Evolutionary conservation across 2,113 vertebrate genomes (phyloP).

Genomic region (Meles meles): DNA sequence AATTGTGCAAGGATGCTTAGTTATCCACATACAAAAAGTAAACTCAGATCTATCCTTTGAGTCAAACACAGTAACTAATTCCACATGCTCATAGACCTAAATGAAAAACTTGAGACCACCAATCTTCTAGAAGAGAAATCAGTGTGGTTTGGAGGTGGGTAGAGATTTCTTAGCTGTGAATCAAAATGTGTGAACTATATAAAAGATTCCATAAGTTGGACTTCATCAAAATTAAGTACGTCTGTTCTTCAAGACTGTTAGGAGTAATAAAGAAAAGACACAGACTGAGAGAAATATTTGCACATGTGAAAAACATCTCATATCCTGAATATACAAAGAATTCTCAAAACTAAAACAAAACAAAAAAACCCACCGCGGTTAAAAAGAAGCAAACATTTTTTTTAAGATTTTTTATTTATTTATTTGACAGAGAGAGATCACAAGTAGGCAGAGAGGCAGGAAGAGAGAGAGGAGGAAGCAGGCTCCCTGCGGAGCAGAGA

Average conservation of each 20-base stretch:
- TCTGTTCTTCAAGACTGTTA: background rate
- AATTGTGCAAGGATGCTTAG: background rate
- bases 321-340: background rate
- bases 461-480: no score
- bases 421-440: no score
- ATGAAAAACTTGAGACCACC: background rate
- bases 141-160: background rate
- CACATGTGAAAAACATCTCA: background rate
- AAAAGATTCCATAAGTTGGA: background rate
- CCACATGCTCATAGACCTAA: background rate
- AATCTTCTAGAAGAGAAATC: background rate
- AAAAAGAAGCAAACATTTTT: background rate
- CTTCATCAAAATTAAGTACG: background rate
- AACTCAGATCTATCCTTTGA: background rate
- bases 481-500: no score
- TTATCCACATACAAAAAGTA: background rate
- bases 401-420: no score
- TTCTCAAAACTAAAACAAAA: background rate
- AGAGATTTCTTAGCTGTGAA: background rate
- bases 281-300: background rate
- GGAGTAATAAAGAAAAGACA: background rate
- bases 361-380: background rate
- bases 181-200: background rate
- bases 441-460: no score
- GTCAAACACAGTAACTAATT: background rate